Conservation (phyloP, 2,888 invertebrate genomes). For the Protula sp. region DNA sequence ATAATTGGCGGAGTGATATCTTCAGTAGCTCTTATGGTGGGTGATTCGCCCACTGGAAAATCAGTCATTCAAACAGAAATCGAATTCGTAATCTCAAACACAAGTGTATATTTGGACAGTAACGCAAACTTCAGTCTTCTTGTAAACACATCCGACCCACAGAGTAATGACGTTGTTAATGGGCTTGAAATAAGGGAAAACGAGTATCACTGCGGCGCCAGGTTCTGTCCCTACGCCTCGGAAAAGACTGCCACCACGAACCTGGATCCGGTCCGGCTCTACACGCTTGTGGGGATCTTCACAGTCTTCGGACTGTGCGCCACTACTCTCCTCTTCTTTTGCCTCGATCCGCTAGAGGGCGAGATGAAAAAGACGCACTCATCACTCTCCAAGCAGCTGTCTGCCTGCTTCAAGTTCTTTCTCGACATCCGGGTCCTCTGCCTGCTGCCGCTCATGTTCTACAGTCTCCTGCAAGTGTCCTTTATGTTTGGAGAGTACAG, state of each 20-base stretch:
- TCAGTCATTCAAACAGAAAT: no score
- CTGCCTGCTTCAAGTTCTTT: slow-evolving; percentile 34
- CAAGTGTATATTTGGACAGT: not conserved
- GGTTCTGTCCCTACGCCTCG: slow-evolving; percentile 28
- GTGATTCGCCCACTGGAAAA: no score
- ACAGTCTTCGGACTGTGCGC: slow-evolving; percentile 31
- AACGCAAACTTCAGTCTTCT: not conserved
- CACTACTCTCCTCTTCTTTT: slow-evolving; percentile 29
- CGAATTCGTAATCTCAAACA: not conserved
- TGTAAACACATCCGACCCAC: no score
- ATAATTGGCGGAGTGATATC: slow-evolving; percentile 28
- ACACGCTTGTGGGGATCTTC: slow-evolving; percentile 38
- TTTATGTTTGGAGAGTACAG: slow-evolving; percentile 46
- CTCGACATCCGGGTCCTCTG: slow-evolving; percentile 32
- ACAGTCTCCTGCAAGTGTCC: slow-evolving; percentile 37
- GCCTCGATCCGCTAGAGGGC: slow-evolving; percentile 35
- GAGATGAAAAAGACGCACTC: slow-evolving; percentile 21
- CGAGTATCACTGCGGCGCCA: slow-evolving; percentile 35
- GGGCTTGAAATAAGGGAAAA: no score
- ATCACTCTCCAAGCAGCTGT: slow-evolving; percentile 23
- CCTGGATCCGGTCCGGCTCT: slow-evolving; percentile 16
- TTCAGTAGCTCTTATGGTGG: slow-evolving; percentile 16
- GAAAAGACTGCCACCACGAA: slow-evolving; percentile 5
- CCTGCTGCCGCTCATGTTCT: slow-evolving; percentile 36
- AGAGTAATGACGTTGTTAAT: no score